Evolutionary conservation across 2,888 invertebrate genomes (phyloP), one percentile per base, ranked within the genome.

Genomic region (Anoplius nigerrimus): DNA sequence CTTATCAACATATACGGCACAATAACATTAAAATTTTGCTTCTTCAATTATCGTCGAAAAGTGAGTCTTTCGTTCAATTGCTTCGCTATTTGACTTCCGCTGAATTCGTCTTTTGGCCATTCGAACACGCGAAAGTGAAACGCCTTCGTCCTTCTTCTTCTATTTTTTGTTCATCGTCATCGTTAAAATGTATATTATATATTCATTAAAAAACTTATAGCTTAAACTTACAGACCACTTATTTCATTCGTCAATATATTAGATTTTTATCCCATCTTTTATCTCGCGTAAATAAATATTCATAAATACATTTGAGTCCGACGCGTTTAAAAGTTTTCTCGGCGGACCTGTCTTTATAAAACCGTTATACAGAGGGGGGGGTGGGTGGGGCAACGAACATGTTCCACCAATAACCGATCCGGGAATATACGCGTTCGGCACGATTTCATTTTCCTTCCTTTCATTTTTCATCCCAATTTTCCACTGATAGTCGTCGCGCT

Each of bases 211-310:
- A 81, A 82, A 82, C 79, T 82, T 79, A 81, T 66, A 75, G 63
- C 69, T 75, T 81, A 72, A 74, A 71, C 74, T 77, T 74, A 82
- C 69, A 34, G 72, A 72, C 57, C 78, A 65, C 77, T 76, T 78
- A 77, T 76, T 79, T 84, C 78, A 79, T 84, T 34, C 69, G 74
- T 84, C 75, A 81, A 83, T 84, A 86, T 86, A 86, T 83, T 82
- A 83, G 80, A 83, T 84, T 82, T 84, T 78, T 76, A n/a, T 78
- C 76, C 73, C 80, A 66, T 74, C 74, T 63, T 79, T 82, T 75
- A 81, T 69, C 75, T 75, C 78, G 76, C 83, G 75, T 78, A 83
- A 85, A 85, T 80, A 84, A 84, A 85, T 84, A 82, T 76, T 81
- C 76, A 76, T 83, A 83, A 83, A 82, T 83, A 82, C 78, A 82